Evolutionary conservation across 2,113 vertebrate species (phyloP), one percentile per base, ranked within the genome.

Genomic region (Cyprinus carpio): DNA sequence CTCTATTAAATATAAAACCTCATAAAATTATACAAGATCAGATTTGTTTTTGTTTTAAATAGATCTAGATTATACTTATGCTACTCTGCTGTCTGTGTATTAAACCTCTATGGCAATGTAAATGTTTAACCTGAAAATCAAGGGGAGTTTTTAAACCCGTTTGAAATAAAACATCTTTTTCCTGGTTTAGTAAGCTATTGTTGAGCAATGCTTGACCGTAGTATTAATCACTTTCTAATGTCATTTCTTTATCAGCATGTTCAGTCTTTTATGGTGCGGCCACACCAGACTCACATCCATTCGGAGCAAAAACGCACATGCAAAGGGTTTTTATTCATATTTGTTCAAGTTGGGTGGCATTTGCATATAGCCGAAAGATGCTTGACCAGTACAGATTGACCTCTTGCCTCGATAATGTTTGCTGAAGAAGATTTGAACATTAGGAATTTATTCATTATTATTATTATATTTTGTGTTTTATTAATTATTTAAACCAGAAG

Each of bases 141-240:
- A 25, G 20, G 13, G 54, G 3, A 51, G 23, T 54, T 76, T 71
- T 37, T n/a, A 40, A 40, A 40, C 69, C 64, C 5, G 71, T 74
- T n/a, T 27, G 7, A 49, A 49, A 27, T 27, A 46, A 49, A 25
- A 25, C 29, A 15, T 43, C 72, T 15, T 4, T 58, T 79, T 62
- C 76, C 56, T 78, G 20, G 56, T 60, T 79, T 10, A 40, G 54
- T 78, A 3, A 40, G 31, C 56, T 79, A 79, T 79, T 79, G 20
- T 79, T 62, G 29, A 56, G 46, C 49, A 31, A 31, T 31, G 2
- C 75, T 54, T 56, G 0, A 18, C 4, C 18, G 2, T 12, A 23
- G 0, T 46, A 46, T 0, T 40, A 2, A 46, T 46, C 43, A 0
- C 13, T 7, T 29, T 29, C 62, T 65, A 31, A 31, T 67, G 6